Evolutionary conservation across 2,113 vertebrate species (phyloP).

Genomic region (Axis porcinus): DNA sequence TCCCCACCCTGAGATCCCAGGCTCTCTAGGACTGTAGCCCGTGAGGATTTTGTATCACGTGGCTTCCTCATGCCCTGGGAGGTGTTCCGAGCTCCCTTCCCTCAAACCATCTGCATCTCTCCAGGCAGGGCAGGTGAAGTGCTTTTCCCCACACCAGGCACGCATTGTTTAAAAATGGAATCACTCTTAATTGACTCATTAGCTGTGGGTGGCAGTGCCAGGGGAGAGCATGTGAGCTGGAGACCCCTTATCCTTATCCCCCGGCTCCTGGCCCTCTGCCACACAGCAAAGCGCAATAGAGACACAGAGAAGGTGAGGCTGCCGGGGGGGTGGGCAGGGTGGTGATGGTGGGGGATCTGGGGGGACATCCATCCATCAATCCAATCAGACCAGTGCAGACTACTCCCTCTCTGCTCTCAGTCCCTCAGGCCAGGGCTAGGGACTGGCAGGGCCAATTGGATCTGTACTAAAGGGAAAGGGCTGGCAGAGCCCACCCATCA

Average conservation of each 20-base stretch:
- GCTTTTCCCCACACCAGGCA: background rate
- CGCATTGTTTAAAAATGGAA: background rate
- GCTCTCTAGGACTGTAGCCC: background rate
- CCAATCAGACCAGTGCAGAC: background rate
- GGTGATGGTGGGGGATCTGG: background rate
- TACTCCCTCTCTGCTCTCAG: background rate
- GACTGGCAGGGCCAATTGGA: background rate
- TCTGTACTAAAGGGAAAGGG: background rate
- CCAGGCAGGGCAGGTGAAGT: background rate
- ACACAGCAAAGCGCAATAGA: background rate
- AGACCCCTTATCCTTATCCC: background rate
- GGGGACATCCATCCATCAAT: background rate
- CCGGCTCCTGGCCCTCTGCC: background rate
- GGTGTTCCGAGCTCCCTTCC: background rate
- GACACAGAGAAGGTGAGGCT: background rate
- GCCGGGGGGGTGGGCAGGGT: rapidly evolving
- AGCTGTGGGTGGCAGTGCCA: background rate
- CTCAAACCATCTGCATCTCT: background rate
- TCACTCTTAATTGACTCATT: background rate
- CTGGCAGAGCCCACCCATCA: background rate
- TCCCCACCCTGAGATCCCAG: background rate
- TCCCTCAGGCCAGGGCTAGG: background rate
- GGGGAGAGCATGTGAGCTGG: background rate
- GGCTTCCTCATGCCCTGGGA: background rate
- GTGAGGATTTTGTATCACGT: background rate